A percentile compares a stretch with the other conserved stretches of the same genome.
Conservation (phyloP, 2,113 vertebrate species). For the Ciconia stormi region DNA sequence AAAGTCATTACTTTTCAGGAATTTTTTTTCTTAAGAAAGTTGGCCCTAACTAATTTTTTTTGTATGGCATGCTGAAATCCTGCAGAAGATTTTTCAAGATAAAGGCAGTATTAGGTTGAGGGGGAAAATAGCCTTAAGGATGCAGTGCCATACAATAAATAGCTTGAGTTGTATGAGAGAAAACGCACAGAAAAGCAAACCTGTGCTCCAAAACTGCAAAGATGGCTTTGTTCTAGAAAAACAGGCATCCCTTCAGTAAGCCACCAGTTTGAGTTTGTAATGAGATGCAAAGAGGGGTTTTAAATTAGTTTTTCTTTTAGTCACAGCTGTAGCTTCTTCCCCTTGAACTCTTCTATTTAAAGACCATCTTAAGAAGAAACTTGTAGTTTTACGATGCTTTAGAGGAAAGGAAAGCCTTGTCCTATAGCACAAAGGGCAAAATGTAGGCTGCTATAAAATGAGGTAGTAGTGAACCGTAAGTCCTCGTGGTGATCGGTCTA, state of each 20-base stretch:
- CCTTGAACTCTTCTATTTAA: background rate
- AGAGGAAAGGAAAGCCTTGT: background rate
- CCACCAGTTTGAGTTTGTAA: background rate
- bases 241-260: background rate
- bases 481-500: rapidly evolving
- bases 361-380: background rate
- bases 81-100: background rate
- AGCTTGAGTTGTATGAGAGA: background rate
- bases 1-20: background rate
- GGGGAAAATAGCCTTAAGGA: background rate
- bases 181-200: background rate
- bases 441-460: background rate
- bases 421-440: background rate
- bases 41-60: rapidly evolving
- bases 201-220: background rate
- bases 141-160: background rate
- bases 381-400: rapidly evolving
- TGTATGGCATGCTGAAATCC: rapidly evolving
- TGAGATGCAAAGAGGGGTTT: background rate
- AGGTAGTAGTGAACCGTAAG: rapidly evolving
- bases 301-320: background rate
- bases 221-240: background rate
- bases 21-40: background rate
- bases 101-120: background rate
- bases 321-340: background rate